Evolutionary conservation across 2,888 invertebrate genomes (phyloP).

Genomic region (Cetonia aurata): DNA sequence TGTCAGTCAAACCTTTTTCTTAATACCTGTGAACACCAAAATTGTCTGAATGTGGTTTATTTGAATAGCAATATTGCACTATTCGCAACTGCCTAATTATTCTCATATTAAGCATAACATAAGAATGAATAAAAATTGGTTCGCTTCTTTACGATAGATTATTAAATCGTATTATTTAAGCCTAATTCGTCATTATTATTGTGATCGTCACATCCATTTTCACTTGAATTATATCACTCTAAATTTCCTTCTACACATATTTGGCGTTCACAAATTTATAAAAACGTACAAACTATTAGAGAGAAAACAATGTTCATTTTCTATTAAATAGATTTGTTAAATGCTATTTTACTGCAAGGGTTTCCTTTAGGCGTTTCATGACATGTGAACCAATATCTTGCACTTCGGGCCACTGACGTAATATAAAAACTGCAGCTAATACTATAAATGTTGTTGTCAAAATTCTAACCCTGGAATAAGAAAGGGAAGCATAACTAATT

Average conservation of each 20-base stretch:
- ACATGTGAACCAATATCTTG: slow-evolving; percentile 85
- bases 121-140: slow-evolving; percentile 24
- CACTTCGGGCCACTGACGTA: slow-evolving; percentile 92
- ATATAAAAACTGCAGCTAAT: slow-evolving; percentile 84
- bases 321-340: slow-evolving; percentile 42
- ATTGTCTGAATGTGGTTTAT: slow-evolving; percentile 2
- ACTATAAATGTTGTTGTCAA: slow-evolving; percentile 86
- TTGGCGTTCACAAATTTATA: slow-evolving; percentile 45
- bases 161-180: slow-evolving; percentile 25
- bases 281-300: slow-evolving; percentile 39
- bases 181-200: slow-evolving; percentile 37
- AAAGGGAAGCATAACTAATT: slow-evolving; percentile 36
- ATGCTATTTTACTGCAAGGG: slow-evolving; percentile 70
- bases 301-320: slow-evolving; percentile 40
- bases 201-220: slow-evolving; percentile 30
- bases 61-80: slow-evolving; percentile 29
- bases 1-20: slow-evolving; percentile 32
- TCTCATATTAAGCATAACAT: slow-evolving; percentile 18
- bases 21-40: slow-evolving; percentile 45
- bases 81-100: slow-evolving; percentile 14
- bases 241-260: slow-evolving; percentile 29
- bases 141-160: slow-evolving; percentile 4
- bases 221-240: slow-evolving; percentile 24
- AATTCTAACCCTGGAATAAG: slow-evolving; percentile 81
- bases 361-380: slow-evolving; percentile 83